Conservation (phyloP, 2,113 vertebrate genomes). For the Isichthys henryi region DNA sequence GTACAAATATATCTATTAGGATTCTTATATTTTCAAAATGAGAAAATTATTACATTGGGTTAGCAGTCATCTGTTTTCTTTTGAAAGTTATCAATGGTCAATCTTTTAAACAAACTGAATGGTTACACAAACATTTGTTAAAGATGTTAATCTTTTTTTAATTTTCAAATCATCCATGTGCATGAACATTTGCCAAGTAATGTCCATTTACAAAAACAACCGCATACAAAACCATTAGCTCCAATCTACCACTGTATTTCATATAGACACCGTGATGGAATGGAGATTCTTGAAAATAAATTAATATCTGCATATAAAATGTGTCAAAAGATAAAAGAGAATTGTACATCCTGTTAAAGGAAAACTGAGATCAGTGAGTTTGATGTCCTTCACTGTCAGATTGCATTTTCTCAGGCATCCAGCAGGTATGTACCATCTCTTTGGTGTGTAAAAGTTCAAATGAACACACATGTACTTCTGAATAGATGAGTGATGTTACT, state of each 20-base stretch:
- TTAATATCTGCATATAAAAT: background rate
- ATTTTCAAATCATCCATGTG: background rate
- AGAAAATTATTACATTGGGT: background rate
- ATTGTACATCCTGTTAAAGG: conserved; percentile 41
- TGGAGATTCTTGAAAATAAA: background rate
- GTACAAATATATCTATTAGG: background rate
- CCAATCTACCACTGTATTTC: background rate
- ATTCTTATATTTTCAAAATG: background rate
- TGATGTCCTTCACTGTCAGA: conserved; percentile 70
- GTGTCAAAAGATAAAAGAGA: conserved; percentile 55
- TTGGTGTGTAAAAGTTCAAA: conserved; percentile 64
- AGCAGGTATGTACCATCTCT: conserved; percentile 64
- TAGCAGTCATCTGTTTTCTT: background rate
- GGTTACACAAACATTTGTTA: background rate
- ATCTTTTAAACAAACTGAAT: background rate
- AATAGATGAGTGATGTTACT: background rate
- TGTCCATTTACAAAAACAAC: background rate
- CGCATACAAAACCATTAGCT: background rate
- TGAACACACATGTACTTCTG: conserved; percentile 52
- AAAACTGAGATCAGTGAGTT: conserved; percentile 47
- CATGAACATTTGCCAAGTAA: background rate
- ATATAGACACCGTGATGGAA: background rate
- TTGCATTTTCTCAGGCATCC: conserved; percentile 74
- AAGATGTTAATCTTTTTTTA: background rate
- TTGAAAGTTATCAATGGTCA: background rate